Evolutionary conservation across 2,888 invertebrate genomes (phyloP).

Genomic region (Atherix ibis): DNA sequence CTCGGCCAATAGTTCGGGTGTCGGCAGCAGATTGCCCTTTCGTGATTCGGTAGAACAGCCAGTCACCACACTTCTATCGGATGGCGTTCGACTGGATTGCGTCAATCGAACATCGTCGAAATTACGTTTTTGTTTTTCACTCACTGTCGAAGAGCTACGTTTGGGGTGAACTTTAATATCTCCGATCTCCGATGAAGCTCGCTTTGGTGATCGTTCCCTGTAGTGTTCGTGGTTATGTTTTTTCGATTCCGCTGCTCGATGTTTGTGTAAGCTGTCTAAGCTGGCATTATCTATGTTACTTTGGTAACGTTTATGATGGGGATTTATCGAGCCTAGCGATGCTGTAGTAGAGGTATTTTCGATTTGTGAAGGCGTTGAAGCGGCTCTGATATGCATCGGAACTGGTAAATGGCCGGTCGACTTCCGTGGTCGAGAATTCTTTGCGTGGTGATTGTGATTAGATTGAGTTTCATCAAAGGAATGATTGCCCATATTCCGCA

Average conservation of each 20-base stretch:
- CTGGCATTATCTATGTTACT: slow-evolving; percentile 17
- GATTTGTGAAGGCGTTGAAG: slow-evolving; percentile 31
- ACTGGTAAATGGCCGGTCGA: slow-evolving; percentile 26
- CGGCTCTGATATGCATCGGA: slow-evolving; percentile 29
- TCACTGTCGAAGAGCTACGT: slow-evolving; percentile 26
- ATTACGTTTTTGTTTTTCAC: slow-evolving; percentile 22
- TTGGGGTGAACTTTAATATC: slow-evolving; percentile 22
- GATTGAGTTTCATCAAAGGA: slow-evolving; percentile 10
- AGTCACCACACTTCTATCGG: slow-evolving; percentile 11
- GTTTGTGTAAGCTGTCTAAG: slow-evolving; percentile 13
- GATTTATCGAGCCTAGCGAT: slow-evolving; percentile 13
- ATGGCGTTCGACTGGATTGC: slow-evolving; percentile 13
- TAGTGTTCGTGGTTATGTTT: slow-evolving; percentile 14
- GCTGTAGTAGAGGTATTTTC: slow-evolving; percentile 20
- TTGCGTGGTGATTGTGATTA: slow-evolving; percentile 22
- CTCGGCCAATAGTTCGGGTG: slow-evolving; percentile 57
- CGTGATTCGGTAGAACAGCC: slow-evolving; percentile 10
- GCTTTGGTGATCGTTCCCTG: slow-evolving; percentile 20
- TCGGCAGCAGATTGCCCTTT: slow-evolving; percentile 26
- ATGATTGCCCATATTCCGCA: slow-evolving; percentile 6
- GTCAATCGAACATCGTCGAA: slow-evolving; percentile 19
- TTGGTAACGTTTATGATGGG: slow-evolving; percentile 21
- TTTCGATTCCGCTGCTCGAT: slow-evolving; percentile 10
- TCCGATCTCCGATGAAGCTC: slow-evolving; percentile 25
- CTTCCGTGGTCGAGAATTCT: slow-evolving; percentile 26